Conservation (phyloP, 2,888 invertebrate species). For the Nymphalis urticae region DNA sequence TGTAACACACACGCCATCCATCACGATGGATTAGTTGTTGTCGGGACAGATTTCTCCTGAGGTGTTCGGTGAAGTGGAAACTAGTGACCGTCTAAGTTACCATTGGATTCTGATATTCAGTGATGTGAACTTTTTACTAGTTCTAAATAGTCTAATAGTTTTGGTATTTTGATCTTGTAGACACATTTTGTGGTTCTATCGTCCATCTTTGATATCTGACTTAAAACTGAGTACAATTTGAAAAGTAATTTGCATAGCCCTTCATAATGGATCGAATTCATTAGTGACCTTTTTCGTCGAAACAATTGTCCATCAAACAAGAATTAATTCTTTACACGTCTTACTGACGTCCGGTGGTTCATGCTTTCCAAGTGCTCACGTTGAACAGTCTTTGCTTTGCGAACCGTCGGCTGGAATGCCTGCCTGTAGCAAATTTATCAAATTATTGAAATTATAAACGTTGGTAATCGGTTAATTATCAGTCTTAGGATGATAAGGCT, state of each 20-base stretch:
- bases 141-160: slow-evolving; percentile 26
- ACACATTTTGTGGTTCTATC: neutral
- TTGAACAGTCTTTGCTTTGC: slow-evolving; percentile 72
- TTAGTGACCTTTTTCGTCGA: slow-evolving; percentile 63
- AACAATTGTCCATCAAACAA: slow-evolving; percentile 73
- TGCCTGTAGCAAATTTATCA: slow-evolving; percentile 65
- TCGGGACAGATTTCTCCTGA: slow-evolving; percentile 75
- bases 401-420: slow-evolving; percentile 70
- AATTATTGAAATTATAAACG: slow-evolving; percentile 55
- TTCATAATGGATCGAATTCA: slow-evolving; percentile 54
- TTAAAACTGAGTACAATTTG: slow-evolving; percentile 21
- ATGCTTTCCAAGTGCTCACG: slow-evolving; percentile 74
- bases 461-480: slow-evolving; percentile 65
- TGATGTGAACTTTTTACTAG: slow-evolving; percentile 67
- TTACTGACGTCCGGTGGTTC: slow-evolving; percentile 74
- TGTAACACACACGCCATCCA: slow-evolving; percentile 79
- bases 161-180: neutral
- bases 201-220: neutral
- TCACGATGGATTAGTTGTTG: slow-evolving; percentile 75
- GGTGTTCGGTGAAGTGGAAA: slow-evolving; percentile 64
- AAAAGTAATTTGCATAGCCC: slow-evolving; percentile 43
- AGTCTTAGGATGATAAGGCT: slow-evolving; percentile 64
- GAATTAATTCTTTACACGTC: slow-evolving; percentile 78
- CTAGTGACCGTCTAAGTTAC: slow-evolving; percentile 63
- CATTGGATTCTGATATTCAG: slow-evolving; percentile 73